Evolutionary conservation across 2,113 vertebrate species (phyloP), one percentile per base, ranked within the genome.

Genomic region (Catagonus wagneri): DNA sequence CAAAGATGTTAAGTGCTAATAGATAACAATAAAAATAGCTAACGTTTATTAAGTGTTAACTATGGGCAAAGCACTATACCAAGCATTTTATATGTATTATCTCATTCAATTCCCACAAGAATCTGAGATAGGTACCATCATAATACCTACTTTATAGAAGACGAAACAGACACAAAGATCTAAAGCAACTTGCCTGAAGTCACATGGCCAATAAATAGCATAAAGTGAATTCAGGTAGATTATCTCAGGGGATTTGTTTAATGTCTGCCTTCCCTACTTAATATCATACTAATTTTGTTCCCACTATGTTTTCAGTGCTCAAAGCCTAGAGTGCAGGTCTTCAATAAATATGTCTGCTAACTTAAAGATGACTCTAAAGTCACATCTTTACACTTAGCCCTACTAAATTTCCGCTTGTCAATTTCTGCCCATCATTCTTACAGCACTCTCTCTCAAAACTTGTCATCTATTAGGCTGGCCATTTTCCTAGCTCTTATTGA

Each of bases 61-160:
- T 50, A 83, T n/a, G 23, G 75, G 44, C 39, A 90, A 90, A 34
- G 39, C 63, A 92, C 17, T 50, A 14, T 16, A 92, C 44, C 63
- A 86, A 80, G 83, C 36, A 89, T 66, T 92, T 85, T 71, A 69
- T n/a, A 69, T 54, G 16, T 66, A 90, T 44, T 72, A 68, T 63
- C 44, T 84, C 9, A 69, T 34, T 96, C 89, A 83, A 90, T 79
- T 94, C 75, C 96, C 66, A 52, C 27, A 79, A 79, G 75, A 93
- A 72, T 4, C 32, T n/a, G 15, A 58, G 17, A 83, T 32, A 86
- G 39, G 58, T 61, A 65, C 79, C n/a, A 63, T 63, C 34, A 52
- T 39, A 86, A 80, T 85, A 17, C 25, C 74, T 89, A 44, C 34
- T 92, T n/a, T 79, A 92, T 17, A 84, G 3, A 87, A 69, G 10